Percentiles rank a stretch among this genome's conserved stretches.
These are phyloP conservation scores for Chelmon rostratus DNA, from an alignment of 2,797 vertebrate species.

Conservation along the genomic window DNA sequence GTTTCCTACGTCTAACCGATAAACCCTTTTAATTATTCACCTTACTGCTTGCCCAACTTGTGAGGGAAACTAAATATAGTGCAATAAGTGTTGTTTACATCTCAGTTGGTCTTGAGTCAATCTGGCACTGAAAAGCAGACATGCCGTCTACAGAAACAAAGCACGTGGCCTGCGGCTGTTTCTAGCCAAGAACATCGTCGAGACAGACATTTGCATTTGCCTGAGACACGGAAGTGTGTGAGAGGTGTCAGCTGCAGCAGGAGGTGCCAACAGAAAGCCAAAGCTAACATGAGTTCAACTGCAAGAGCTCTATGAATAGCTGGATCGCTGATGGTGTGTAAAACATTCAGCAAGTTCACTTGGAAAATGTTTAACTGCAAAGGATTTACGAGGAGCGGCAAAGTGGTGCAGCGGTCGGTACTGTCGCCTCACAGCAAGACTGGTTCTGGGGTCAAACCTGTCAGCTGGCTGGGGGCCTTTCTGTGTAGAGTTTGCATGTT, in stretches of 20 bases:
- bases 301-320: constrained; percentile 43
- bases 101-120: constrained; percentile 63
- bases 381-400: constrained; percentile 27
- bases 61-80: constrained; percentile 63
- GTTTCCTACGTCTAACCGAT: constrained; percentile 18
- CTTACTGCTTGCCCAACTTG: constrained; percentile 35
- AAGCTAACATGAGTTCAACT: constrained; percentile 49
- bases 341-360: constrained; percentile 52
- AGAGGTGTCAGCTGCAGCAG: constrained; percentile 60
- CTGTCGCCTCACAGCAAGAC: not conserved
- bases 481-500: not conserved
- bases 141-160: constrained; percentile 64
- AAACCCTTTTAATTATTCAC: constrained; percentile 51
- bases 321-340: constrained; percentile 30
- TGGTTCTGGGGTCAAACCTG: not conserved
- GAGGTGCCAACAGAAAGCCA: constrained; percentile 63
- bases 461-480: not conserved
- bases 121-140: constrained; percentile 57
- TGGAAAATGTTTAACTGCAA: constrained; percentile 37
- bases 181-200: constrained; percentile 62
- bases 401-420: not conserved
- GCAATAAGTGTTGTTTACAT: constrained; percentile 35
- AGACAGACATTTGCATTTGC: constrained; percentile 80
- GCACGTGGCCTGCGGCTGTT: constrained; percentile 67
- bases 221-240: constrained; percentile 67